A percentile compares a stretch with the other conserved stretches of the same genome.
These are phyloP conservation scores for Adelphocoris suturalis DNA, from an alignment of 2,888 invertebrate species.

Conservation along the genomic window DNA sequence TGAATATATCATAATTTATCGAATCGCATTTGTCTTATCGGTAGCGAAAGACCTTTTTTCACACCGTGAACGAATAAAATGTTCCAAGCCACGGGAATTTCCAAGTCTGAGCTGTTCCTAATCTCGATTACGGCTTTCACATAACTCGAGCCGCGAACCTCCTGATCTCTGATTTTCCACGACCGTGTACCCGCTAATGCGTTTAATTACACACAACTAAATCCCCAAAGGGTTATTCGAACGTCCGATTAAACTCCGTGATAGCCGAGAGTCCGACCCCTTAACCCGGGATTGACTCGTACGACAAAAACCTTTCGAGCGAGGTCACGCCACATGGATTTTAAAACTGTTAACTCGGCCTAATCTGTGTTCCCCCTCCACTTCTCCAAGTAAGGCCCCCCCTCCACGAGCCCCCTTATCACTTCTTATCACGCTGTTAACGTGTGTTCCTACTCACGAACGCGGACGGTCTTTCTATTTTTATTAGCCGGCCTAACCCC, in stretches of 20 bases:
- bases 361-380: slow-evolving; percentile 44
- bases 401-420: neutral
- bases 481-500: neutral
- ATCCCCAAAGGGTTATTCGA: slow-evolving; percentile 24
- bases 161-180: slow-evolving; percentile 9
- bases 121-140: neutral
- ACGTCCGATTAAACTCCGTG: slow-evolving; percentile 12
- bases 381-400: neutral
- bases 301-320: slow-evolving; percentile 21
- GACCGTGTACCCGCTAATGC: slow-evolving; percentile 29
- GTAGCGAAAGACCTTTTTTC: no score
- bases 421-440: slow-evolving; percentile 57
- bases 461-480: slow-evolving; percentile 26
- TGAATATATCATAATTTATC: no score
- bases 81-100: no score
- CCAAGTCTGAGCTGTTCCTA: neutral
- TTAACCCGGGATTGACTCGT: slow-evolving; percentile 53
- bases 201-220: slow-evolving; percentile 36
- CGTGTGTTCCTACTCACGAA: slow-evolving; percentile 64
- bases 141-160: slow-evolving; percentile 15
- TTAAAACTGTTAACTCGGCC: slow-evolving; percentile 64
- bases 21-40: no score
- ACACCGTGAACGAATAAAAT: no score
- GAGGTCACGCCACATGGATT: slow-evolving; percentile 47
- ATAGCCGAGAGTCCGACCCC: neutral